Evolutionary conservation across 2,797 vertebrate genomes (phyloP), one percentile per base, ranked within the genome.

Genomic region (Sternotherus odoratus): DNA sequence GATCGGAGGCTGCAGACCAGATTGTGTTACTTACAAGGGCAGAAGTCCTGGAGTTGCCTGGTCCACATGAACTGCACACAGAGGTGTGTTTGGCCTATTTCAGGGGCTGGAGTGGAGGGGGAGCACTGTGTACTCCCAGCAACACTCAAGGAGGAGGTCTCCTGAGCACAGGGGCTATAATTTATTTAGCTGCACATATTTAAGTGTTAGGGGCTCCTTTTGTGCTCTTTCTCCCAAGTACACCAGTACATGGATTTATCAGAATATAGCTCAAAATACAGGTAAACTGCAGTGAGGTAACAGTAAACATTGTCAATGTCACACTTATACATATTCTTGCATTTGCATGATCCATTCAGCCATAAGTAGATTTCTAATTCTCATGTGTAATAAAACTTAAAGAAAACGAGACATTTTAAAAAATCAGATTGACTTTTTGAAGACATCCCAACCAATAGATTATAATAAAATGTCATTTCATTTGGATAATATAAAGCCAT

Each of bases 281-380:
- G 17, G 87, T 91, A 75, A 43, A 12, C 5, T 26, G 0, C 50
- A 79, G 46, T 75, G 79, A 46, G 49, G 1, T 23, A 77, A 5
- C 2, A 69, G 48, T 63, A 46, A 80, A 15, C 11, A 39, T 12
- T n/a, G 23, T 10, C 48, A 26, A 12, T 23, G 24, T 54, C 51
- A 60, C 4, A 11, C 16, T 26, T 1, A 0, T 1, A 10, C 0
- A 0, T 54, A 7, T 36, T 6, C 19, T 7, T 24, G 57, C 81
- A 26, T 88, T 19, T 46, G 33, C 19, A 60, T 49, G 33, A 7
- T n/a, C 12, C 57, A 3, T 0, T 0, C 8, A 74, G 57, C 26
- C 4, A 1, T 17, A 4, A 4, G 15, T 30, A 56, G 16, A 5
- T 30, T 82, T 56, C 69, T 86, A 33, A 21, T 49, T 79, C 84